These are phyloP conservation scores for Jacana jacana DNA, from an alignment of 2,113 vertebrate species.

Conservation along the genomic window DNA sequence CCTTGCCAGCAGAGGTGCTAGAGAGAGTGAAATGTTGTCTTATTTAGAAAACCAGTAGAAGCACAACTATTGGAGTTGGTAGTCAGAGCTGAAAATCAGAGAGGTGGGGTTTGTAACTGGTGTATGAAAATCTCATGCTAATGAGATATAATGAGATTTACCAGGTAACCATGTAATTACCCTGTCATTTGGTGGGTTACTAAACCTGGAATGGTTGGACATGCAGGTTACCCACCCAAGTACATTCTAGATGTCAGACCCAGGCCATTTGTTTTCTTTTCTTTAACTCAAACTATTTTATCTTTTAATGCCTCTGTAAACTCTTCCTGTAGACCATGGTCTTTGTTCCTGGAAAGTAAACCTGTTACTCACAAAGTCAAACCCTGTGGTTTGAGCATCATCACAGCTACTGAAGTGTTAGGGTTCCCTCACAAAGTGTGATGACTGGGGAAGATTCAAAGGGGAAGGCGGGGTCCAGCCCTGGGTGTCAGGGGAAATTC, in stretches of 20 bases:
- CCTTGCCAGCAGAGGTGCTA: not conserved
- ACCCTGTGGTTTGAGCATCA: not conserved
- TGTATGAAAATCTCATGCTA: not conserved
- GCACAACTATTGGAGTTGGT: not conserved
- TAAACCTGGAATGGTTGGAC: not conserved
- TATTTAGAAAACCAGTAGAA: not conserved
- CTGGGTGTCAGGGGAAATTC: not conserved
- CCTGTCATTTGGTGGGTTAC: not conserved
- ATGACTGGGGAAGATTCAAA: not conserved
- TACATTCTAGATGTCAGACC: not conserved
- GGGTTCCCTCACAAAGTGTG: accelerated
- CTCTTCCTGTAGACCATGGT: not conserved
- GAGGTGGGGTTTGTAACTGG: not conserved
- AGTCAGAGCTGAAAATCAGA: not conserved
- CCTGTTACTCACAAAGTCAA: not conserved
- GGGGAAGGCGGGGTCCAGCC: not conserved
- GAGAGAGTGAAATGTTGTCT: not conserved
- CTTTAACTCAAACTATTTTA: not conserved
- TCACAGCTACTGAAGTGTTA: accelerated
- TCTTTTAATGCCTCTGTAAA: not conserved
- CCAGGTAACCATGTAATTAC: not conserved
- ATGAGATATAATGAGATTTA: not conserved
- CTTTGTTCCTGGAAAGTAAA: not conserved
- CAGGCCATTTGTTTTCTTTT: not conserved
- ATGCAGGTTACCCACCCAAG: not conserved